A percentile compares a stretch with the other conserved stretches of the same genome.
These are phyloP conservation scores for Idaea dimidiata DNA, from an alignment of 2,888 invertebrate species.

Conservation along the genomic window DNA sequence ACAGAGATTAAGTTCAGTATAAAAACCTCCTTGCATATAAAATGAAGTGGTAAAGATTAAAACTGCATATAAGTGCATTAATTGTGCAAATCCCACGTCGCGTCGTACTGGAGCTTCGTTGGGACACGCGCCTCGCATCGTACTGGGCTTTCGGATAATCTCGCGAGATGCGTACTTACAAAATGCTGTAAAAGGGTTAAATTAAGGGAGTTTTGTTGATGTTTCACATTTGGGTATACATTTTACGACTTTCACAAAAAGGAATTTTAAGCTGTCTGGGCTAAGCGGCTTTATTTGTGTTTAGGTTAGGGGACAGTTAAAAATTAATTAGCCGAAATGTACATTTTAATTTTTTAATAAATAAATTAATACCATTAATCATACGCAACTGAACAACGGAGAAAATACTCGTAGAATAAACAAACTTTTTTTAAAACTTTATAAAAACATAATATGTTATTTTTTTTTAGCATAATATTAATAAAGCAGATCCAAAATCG, in stretches of 20 bases:
- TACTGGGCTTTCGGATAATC: conserved; percentile 1
- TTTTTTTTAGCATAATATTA: neutral
- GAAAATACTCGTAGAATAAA: too few relatives aligned
- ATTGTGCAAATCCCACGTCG: conserved; percentile 8
- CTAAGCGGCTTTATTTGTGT: too few relatives aligned
- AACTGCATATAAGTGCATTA: conserved; percentile 6
- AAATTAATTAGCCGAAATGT: too few relatives aligned
- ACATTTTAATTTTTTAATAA: too few relatives aligned
- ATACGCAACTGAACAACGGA: too few relatives aligned
- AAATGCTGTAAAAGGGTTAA: neutral
- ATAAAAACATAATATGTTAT: too few relatives aligned
- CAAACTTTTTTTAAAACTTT: too few relatives aligned
- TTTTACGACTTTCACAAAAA: too few relatives aligned
- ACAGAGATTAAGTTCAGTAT: neutral
- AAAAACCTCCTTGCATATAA: neutral
- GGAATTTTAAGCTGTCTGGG: too few relatives aligned
- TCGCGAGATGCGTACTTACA: conserved; percentile 5
- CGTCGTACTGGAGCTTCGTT: conserved; percentile 5
- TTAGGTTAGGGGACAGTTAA: too few relatives aligned
- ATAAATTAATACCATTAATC: too few relatives aligned
- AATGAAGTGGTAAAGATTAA: conserved; percentile 1
- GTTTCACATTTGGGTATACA: neutral
- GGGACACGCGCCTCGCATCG: conserved; percentile 6
- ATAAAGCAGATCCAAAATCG: neutral
- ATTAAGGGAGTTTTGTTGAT: conserved; percentile 1